These are phyloP conservation scores for Plodia interpunctella DNA, from an alignment of 1,140 invertebrate genomes.

Conservation along the genomic window DNA sequence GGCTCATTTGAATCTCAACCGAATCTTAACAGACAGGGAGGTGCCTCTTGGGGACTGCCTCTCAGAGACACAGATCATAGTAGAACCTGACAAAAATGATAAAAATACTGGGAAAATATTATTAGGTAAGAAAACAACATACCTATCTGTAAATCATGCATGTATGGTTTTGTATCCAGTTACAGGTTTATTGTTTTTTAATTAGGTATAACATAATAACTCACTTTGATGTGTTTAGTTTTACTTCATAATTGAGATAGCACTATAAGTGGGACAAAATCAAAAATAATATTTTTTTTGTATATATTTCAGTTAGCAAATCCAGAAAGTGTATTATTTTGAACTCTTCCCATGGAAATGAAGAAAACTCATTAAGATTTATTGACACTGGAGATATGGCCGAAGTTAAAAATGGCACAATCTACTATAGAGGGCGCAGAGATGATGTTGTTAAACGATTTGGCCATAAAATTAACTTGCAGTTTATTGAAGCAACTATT, in stretches of 20 bases:
- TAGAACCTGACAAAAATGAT: slow-evolving; percentile 35
- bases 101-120: slow-evolving; percentile 78
- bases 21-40: slow-evolving; percentile 47
- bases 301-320: slow-evolving; percentile 77
- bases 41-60: slow-evolving; percentile 79
- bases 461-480: slow-evolving; percentile 82
- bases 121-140: slow-evolving; percentile 67
- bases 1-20: slow-evolving; percentile 72
- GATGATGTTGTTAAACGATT: slow-evolving; percentile 85
- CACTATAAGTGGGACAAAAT: neutral
- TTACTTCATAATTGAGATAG: no score
- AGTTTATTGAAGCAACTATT: slow-evolving; percentile 78
- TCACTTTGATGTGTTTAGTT: no score
- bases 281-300: slow-evolving; percentile 19
- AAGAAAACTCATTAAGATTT: slow-evolving; percentile 69
- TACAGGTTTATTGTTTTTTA: no score
- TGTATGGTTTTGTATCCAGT: no score
- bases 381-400: slow-evolving; percentile 84
- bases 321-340: slow-evolving; percentile 80
- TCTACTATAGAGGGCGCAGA: slow-evolving; percentile 81
- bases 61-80: slow-evolving; percentile 79
- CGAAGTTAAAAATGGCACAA: slow-evolving; percentile 67
- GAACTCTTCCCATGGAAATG: slow-evolving; percentile 66
- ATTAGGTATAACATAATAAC: no score
- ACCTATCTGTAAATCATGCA: neutral